phyloP scores from a whole-genome alignment of 2,113 vertebrate genomes.

The Anhinga rufa region DNA sequence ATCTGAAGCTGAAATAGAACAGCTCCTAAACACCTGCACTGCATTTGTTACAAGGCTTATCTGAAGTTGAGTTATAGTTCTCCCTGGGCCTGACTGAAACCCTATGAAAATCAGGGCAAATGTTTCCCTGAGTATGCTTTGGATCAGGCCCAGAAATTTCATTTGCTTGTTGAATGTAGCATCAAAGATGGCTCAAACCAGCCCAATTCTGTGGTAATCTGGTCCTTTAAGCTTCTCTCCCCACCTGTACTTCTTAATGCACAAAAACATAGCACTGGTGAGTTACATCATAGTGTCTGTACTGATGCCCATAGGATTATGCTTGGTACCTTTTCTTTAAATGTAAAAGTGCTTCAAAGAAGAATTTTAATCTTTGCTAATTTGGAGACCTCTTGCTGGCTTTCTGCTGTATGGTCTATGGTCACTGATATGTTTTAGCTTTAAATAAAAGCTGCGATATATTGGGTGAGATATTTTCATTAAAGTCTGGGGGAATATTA shows the following conservation, averaged over 20 bases:
- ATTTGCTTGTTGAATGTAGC: not conserved
- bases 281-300: not conserved
- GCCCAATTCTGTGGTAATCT: not conserved
- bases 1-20: not conserved
- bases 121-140: not conserved
- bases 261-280: accelerated
- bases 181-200: not conserved
- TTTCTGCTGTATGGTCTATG: not conserved
- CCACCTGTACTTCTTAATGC: not conserved
- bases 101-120: not conserved
- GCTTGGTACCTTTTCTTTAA: not conserved
- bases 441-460: not conserved
- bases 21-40: not conserved
- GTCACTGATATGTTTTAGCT: not conserved
- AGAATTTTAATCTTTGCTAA: not conserved
- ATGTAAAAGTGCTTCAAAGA: not conserved
- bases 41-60: not conserved
- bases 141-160: not conserved
- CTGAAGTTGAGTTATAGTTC: not conserved
- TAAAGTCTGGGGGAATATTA: not conserved
- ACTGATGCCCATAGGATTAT: not conserved
- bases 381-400: not conserved
- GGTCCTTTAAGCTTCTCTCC: not conserved
- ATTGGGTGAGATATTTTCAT: not conserved
- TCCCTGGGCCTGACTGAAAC: not conserved